phyloP scores from a whole-genome alignment of 2,888 invertebrate genomes.

The Drosophila mulleri region DNA sequence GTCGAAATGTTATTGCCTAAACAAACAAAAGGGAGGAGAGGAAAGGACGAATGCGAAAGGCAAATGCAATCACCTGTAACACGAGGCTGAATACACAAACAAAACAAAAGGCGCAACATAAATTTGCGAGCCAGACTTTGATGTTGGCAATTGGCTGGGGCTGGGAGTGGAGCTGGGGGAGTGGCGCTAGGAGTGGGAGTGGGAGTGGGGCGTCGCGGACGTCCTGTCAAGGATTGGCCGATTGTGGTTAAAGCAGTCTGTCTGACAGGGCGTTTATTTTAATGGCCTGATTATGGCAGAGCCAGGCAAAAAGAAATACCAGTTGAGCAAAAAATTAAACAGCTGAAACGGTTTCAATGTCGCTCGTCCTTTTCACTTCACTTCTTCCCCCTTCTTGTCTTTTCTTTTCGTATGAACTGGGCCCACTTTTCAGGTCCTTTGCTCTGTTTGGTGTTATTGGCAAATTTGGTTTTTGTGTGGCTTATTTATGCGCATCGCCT shows the following conservation, averaged over 20 bases:
- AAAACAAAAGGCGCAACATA: constrained; percentile 60
- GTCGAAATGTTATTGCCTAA: constrained; percentile 69
- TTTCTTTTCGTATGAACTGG: background rate
- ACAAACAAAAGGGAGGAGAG: constrained; percentile 47
- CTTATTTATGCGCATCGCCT: constrained; percentile 67
- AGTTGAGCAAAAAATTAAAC: constrained; percentile 49
- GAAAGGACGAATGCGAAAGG: constrained; percentile 17
- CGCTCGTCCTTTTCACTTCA: constrained; percentile 9
- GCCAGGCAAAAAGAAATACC: constrained; percentile 34
- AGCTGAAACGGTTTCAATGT: constrained; percentile 59
- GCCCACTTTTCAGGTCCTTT: constrained; percentile 44
- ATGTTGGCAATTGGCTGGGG: constrained; percentile 67
- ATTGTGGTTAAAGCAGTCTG: constrained; percentile 26
- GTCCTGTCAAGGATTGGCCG: constrained; percentile 36
- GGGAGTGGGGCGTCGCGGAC: constrained; percentile 34
- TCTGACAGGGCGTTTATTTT: constrained; percentile 56
- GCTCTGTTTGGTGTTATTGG: constrained; percentile 56
- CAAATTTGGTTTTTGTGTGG: constrained; percentile 63
- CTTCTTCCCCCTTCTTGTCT: background rate
- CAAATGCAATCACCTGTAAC: constrained; percentile 80
- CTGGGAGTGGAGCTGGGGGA: background rate
- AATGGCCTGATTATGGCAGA: constrained; percentile 67
- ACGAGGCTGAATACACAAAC: constrained; percentile 69
- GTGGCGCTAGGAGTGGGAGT: background rate
- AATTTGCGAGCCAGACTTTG: constrained; percentile 67